Conservation (phyloP, 2,888 invertebrate species). For the Calliopum simillimum region DNA sequence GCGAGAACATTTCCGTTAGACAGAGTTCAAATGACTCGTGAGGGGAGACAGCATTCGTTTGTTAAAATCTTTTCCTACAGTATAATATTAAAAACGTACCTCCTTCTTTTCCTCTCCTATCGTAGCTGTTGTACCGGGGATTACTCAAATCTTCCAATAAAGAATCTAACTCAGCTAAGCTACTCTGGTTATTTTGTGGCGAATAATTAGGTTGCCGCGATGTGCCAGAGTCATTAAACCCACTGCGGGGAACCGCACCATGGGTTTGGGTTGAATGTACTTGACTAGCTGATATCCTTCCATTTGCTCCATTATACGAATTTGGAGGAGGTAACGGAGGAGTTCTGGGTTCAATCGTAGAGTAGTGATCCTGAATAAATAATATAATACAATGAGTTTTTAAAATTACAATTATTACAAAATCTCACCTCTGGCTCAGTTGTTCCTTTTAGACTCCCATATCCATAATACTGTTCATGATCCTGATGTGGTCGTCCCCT, state of each 20-base stretch:
- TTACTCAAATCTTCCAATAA: slow-evolving; percentile 92
- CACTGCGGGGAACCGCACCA: slow-evolving; percentile 28
- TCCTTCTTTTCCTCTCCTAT: slow-evolving; percentile 67
- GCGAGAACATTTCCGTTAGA: too few species aligned
- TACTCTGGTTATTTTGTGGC: slow-evolving; percentile 69
- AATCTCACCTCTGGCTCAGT: slow-evolving; percentile 66
- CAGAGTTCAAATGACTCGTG: too few species aligned
- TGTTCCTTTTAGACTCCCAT: slow-evolving; percentile 81
- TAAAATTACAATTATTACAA: too few species aligned
- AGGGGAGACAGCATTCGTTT: too few species aligned
- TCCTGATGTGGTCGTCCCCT: slow-evolving; percentile 61
- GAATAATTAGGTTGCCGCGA: slow-evolving; percentile 59
- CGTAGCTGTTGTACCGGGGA: slow-evolving; percentile 72
- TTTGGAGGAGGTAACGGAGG: slow-evolving; percentile 43
- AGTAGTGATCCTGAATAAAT: slow-evolving; percentile 60
- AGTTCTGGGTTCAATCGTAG: slow-evolving; percentile 58
- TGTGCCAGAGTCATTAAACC: slow-evolving; percentile 42
- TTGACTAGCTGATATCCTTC: slow-evolving; percentile 42
- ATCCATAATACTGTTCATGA: slow-evolving; percentile 64
- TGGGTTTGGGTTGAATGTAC: slow-evolving; percentile 48
- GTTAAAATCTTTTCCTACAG: too few species aligned
- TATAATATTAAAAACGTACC: neutral
- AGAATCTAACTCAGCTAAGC: slow-evolving; percentile 91
- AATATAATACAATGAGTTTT: neutral
- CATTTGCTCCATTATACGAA: slow-evolving; percentile 45